phyloP scores from a whole-genome alignment of 2,797 vertebrate genomes.

The Epinephelus malabaricus region DNA sequence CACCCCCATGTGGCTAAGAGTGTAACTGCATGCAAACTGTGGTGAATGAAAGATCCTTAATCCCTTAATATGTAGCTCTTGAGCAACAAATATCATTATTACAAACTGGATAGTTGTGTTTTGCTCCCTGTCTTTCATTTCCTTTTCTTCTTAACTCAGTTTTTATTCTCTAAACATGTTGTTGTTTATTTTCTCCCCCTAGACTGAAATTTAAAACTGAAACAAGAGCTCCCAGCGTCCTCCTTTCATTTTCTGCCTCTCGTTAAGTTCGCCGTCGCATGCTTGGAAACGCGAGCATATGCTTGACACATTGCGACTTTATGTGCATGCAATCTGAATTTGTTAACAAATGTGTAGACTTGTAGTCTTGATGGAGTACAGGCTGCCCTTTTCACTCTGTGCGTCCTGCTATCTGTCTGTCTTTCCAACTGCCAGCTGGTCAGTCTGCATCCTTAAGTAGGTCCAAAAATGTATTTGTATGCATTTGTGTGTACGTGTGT shows the following conservation, averaged over 20 bases:
- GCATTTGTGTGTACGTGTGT: slow-evolving; percentile 6
- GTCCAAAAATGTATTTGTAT: slow-evolving; percentile 25
- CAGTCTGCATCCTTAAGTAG: slow-evolving; percentile 32
- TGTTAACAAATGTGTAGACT: slow-evolving; percentile 29
- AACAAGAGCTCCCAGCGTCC: slow-evolving; percentile 1
- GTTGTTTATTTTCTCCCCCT: slow-evolving; percentile 17
- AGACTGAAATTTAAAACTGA: slow-evolving; percentile 37
- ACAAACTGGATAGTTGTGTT: slow-evolving; percentile 2
- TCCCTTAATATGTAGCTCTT: neutral
- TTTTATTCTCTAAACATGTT: slow-evolving; percentile 14
- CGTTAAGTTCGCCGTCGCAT: slow-evolving; percentile 23
- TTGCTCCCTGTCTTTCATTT: slow-evolving; percentile 13
- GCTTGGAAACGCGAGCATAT: slow-evolving; percentile 44
- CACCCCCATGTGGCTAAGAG: slow-evolving; percentile 67
- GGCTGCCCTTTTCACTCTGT: slow-evolving; percentile 36
- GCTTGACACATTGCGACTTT: slow-evolving; percentile 52
- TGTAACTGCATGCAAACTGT: slow-evolving; percentile 32
- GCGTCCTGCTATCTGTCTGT: slow-evolving; percentile 52
- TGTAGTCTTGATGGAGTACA: slow-evolving; percentile 49
- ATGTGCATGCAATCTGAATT: slow-evolving; percentile 50
- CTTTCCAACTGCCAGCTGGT: slow-evolving; percentile 54
- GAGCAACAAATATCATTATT: slow-evolving; percentile 14
- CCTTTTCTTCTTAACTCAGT: slow-evolving; percentile 12
- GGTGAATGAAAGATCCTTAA: neutral
- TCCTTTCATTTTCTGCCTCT: slow-evolving; percentile 34